Percentiles rank a stretch among this genome's conserved stretches.
These are phyloP conservation scores for Brachionus paranguensis DNA, from an alignment of 1,140 invertebrate species.

Conservation along the genomic window DNA sequence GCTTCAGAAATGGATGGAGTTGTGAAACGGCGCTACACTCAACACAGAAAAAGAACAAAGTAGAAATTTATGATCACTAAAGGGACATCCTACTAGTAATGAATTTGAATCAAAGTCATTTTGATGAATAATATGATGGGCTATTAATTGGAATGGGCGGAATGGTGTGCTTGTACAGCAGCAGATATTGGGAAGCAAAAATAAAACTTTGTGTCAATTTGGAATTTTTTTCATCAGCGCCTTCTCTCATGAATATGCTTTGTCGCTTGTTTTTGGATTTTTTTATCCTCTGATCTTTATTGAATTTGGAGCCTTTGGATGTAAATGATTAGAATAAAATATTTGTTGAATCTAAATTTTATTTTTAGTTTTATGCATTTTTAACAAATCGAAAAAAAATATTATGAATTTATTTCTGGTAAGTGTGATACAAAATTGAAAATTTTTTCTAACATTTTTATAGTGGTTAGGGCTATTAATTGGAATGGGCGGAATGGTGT, in stretches of 20 bases:
- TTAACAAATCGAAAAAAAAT: conserved; percentile 6
- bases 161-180: no score
- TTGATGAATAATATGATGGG: no score
- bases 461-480: conserved; percentile 71
- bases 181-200: conserved; percentile 42
- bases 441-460: no score
- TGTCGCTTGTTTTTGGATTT: conserved; percentile 70
- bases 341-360: no score
- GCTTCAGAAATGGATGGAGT: no score
- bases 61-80: no score
- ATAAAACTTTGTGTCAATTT: conserved; percentile 52
- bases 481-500: conserved; percentile 69
- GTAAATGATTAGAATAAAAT: conserved; percentile 46
- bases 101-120: no score
- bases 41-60: no score
- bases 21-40: no score
- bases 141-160: no score
- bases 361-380: neutral
- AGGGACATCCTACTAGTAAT: no score
- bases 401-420: conserved; percentile 16
- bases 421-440: neutral
- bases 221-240: conserved; percentile 63
- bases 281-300: conserved; percentile 78
- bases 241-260: conserved; percentile 75
- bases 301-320: conserved; percentile 55